phyloP scores from a whole-genome alignment of 2,888 invertebrate species.

The Iselma pallidipennis region DNA sequence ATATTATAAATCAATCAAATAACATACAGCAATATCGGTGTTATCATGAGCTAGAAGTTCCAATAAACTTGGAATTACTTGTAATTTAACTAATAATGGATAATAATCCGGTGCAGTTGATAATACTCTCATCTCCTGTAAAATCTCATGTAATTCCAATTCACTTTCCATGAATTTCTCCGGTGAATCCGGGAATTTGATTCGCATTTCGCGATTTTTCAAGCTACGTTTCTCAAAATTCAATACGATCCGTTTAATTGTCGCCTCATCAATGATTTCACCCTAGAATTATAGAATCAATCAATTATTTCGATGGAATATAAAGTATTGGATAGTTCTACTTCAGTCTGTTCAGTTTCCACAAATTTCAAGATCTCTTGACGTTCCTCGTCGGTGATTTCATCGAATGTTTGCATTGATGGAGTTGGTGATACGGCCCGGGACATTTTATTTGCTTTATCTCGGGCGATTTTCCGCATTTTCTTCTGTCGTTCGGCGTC shows the following conservation, averaged over 20 bases:
- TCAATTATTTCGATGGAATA: constrained; percentile 1
- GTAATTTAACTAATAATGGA: constrained; percentile 85
- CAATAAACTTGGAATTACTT: constrained; percentile 86
- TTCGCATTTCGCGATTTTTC: constrained; percentile 96
- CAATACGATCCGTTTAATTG: constrained; percentile 85
- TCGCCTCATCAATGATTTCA: constrained; percentile 86
- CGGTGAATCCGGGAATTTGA: constrained; percentile 95
- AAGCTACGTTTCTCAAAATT: constrained; percentile 93
- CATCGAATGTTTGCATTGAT: constrained; percentile 59
- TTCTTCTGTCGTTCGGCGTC: constrained; percentile 67
- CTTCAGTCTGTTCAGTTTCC: constrained; percentile 79
- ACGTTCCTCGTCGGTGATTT: constrained; percentile 70
- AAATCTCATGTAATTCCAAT: constrained; percentile 70
- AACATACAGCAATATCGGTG: constrained; percentile 72
- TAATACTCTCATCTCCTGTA: constrained; percentile 89
- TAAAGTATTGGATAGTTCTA: constrained; percentile 40
- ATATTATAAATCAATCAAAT: not conserved
- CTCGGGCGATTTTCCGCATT: constrained; percentile 63
- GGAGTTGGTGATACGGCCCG: constrained; percentile 55
- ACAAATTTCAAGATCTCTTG: constrained; percentile 82
- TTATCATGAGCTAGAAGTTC: constrained; percentile 96
- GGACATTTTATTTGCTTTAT: constrained; percentile 58
- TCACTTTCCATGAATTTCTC: constrained; percentile 99
- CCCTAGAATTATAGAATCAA: constrained; percentile 58
- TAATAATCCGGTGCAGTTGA: constrained; percentile 97